A percentile compares a stretch with the other conserved stretches of the same genome.
These are phyloP conservation scores for Anoplolepis gracilipes DNA, from an alignment of 1,140 invertebrate genomes.

Conservation along the genomic window DNA sequence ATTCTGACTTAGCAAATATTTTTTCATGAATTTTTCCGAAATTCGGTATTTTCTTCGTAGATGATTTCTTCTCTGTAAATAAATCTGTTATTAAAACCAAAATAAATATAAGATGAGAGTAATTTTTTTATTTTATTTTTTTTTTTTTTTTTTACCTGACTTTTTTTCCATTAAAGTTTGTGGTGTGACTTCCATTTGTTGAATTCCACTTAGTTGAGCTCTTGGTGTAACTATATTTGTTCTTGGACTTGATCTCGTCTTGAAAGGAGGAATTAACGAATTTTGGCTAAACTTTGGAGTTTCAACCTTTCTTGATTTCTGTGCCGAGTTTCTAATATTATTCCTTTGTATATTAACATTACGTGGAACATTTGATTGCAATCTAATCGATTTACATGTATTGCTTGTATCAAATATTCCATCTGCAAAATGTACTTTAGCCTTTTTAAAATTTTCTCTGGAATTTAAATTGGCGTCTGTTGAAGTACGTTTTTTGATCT, in stretches of 20 bases:
- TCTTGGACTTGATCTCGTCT: not conserved
- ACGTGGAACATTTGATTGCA: not conserved
- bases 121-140: not conserved
- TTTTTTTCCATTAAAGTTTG: slow-evolving; percentile 22
- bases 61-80: slow-evolving; percentile 62
- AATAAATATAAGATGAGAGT: not conserved
- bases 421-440: slow-evolving; percentile 73
- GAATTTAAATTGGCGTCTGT: slow-evolving; percentile 39
- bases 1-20: slow-evolving; percentile 89
- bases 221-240: not conserved
- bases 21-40: slow-evolving; percentile 88
- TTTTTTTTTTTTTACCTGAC: slow-evolving; percentile 17
- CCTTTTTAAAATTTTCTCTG: slow-evolving; percentile 59
- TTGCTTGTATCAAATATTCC: not conserved
- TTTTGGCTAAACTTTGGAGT: not conserved
- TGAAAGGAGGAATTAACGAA: not conserved
- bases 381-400: not conserved
- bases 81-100: not conserved
- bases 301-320: not conserved
- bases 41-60: slow-evolving; percentile 87
- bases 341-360: not conserved
- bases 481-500: slow-evolving; percentile 34
- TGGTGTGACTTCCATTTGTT: slow-evolving; percentile 19
- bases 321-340: not conserved
- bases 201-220: not conserved